phyloP scores from a whole-genome alignment of 2,888 invertebrate genomes.

The Xanthia togata region DNA sequence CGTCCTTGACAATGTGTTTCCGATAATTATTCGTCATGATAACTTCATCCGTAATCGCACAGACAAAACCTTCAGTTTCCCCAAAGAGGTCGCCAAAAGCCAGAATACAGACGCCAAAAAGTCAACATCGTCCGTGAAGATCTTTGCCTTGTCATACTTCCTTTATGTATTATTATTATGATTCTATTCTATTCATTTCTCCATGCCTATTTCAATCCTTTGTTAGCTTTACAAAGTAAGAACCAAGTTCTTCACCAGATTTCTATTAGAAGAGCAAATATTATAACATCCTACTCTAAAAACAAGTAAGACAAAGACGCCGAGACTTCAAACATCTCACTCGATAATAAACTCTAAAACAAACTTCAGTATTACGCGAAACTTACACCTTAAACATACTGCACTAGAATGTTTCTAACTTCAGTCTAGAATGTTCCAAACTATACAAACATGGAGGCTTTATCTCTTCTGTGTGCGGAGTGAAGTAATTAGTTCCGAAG shows the following conservation, averaged over 20 bases:
- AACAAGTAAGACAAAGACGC: slow-evolving; percentile 43
- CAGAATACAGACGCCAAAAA: too few relatives aligned
- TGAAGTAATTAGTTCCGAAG: slow-evolving; percentile 84
- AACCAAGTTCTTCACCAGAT: slow-evolving; percentile 22
- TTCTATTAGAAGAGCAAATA: slow-evolving; percentile 55
- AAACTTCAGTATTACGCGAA: slow-evolving; percentile 84
- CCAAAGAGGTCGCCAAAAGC: too few relatives aligned
- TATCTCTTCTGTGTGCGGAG: slow-evolving; percentile 76
- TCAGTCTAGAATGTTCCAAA: slow-evolving; percentile 80
- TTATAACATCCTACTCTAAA: slow-evolving; percentile 76
- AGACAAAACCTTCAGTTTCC: too few relatives aligned
- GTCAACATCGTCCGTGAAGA: too few relatives aligned
- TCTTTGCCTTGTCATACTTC: too few relatives aligned
- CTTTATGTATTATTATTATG: too few relatives aligned
- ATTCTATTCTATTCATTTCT: not conserved
- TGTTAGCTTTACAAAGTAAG: slow-evolving; percentile 23
- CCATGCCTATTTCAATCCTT: slow-evolving; percentile 1
- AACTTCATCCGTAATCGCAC: too few relatives aligned
- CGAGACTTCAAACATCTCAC: slow-evolving; percentile 62
- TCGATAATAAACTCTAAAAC: slow-evolving; percentile 79
- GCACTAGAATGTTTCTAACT: slow-evolving; percentile 75
- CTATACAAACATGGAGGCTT: slow-evolving; percentile 81
- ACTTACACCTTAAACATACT: slow-evolving; percentile 82
- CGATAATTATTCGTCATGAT: too few relatives aligned
- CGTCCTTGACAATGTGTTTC: too few relatives aligned